phyloP scores from a whole-genome alignment of 2,113 vertebrate species.

The Dryoscopus gambensis region DNA sequence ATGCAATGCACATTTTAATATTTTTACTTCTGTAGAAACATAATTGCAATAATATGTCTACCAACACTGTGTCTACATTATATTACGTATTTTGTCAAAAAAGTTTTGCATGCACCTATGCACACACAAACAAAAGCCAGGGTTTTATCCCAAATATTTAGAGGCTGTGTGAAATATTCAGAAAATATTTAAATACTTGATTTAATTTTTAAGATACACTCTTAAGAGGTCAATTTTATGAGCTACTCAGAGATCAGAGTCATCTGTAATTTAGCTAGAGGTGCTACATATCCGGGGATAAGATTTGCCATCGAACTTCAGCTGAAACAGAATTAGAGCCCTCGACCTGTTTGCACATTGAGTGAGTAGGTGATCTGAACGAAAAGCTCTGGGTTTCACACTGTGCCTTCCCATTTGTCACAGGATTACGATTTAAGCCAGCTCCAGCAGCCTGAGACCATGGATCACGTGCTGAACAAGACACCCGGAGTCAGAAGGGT shows the following conservation, averaged over 20 bases:
- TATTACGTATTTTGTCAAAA: not conserved
- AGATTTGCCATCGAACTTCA: not conserved
- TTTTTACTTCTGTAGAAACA: conserved; percentile 7
- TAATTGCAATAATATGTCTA: conserved; percentile 34
- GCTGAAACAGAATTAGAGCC: not conserved
- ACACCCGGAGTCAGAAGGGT: conserved; percentile 88
- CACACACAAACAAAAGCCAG: not conserved
- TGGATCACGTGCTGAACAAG: conserved; percentile 94
- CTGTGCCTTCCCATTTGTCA: conserved; percentile 26
- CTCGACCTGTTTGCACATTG: not conserved
- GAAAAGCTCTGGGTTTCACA: not conserved
- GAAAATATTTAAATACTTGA: not conserved
- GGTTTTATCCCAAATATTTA: not conserved
- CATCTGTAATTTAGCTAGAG: not conserved
- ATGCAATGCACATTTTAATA: conserved; percentile 12
- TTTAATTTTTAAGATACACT: not conserved
- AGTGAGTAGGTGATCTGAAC: not conserved
- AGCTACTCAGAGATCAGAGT: not conserved
- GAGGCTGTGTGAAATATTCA: not conserved
- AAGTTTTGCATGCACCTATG: not conserved
- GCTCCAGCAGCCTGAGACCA: conserved; percentile 92
- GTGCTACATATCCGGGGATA: not conserved
- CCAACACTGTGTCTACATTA: not conserved
- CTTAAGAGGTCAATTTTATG: not conserved
- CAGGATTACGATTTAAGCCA: conserved; percentile 98